Conservation (phyloP, 2,113 vertebrate genomes). For the Gasterosteus nipponicus region DNA sequence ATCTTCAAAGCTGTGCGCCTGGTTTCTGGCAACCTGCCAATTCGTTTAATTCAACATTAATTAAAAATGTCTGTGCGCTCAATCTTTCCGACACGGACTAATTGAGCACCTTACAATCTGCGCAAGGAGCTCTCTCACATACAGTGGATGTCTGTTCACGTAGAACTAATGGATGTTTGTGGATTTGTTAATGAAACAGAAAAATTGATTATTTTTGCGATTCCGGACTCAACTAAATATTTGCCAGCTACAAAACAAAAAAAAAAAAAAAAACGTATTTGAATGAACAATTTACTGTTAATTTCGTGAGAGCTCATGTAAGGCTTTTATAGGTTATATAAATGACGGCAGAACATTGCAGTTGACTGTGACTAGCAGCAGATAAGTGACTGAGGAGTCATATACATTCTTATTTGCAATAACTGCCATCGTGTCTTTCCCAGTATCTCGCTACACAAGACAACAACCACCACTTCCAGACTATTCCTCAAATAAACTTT, state of each 20-base stretch:
- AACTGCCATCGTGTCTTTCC: constrained; percentile 30
- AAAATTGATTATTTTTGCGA: constrained; percentile 26
- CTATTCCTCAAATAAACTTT: constrained; percentile 10
- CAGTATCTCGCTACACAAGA: constrained; percentile 30
- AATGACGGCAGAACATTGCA: constrained; percentile 15
- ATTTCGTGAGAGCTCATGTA: constrained; percentile 23
- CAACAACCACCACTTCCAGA: constrained; percentile 15
- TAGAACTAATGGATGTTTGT: constrained; percentile 61
- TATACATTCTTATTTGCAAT: constrained; percentile 44
- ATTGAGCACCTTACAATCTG: constrained; percentile 73
- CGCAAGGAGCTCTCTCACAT: constrained; percentile 57
- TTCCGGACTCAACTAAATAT: constrained; percentile 32
- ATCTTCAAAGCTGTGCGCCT: constrained; percentile 78
- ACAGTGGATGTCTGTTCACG: constrained; percentile 49
- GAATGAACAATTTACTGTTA: neutral
- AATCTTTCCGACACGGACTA: constrained; percentile 77
- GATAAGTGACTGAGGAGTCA: constrained; percentile 44
- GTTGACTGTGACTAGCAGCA: constrained; percentile 15
- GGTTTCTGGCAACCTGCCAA: constrained; percentile 78
- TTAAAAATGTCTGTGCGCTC: constrained; percentile 71
- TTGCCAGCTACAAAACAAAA: constrained; percentile 3
- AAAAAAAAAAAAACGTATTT: constrained; percentile 20
- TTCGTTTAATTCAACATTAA: constrained; percentile 81
- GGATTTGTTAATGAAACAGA: constrained; percentile 48
- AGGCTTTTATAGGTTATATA: constrained; percentile 7